Evolutionary conservation across 2,113 vertebrate genomes (phyloP).

Genomic region (Oriolus oriolus): DNA sequence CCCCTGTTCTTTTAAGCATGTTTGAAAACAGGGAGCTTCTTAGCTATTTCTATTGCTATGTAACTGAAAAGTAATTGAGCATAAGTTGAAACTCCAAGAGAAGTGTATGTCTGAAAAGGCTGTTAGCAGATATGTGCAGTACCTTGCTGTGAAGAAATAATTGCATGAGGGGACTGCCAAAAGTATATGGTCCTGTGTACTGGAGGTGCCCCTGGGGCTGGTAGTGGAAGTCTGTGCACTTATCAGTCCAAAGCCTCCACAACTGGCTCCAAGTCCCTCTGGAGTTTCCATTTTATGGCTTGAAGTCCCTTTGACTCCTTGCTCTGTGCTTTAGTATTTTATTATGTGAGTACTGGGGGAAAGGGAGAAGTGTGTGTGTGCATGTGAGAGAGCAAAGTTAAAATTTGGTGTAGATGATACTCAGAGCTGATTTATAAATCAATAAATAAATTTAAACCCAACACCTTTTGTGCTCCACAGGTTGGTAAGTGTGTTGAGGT

Average conservation of each 20-base stretch:
- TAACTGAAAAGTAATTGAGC: not conserved
- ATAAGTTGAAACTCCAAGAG: not conserved
- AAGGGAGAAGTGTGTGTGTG: fast-evolving
- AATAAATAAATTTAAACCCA: not conserved
- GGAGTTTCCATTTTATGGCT: not conserved
- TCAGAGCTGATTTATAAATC: not conserved
- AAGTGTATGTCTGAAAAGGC: not conserved
- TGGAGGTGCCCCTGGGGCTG: not conserved
- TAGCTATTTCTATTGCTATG: not conserved
- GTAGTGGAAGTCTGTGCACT: not conserved
- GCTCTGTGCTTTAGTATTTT: not conserved
- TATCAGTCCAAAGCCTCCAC: not conserved
- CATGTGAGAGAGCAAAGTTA: not conserved
- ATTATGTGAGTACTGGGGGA: not conserved
- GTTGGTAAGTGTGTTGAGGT: not conserved
- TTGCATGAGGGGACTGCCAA: not conserved
- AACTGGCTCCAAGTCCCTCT: not conserved
- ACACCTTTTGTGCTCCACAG: not conserved
- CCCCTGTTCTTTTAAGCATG: not conserved
- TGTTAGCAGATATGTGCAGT: not conserved
- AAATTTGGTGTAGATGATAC: not conserved
- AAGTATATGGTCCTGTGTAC: not conserved
- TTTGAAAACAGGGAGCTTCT: not conserved
- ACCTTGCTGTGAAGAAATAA: not conserved
- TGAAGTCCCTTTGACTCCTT: not conserved